Base-by-base conservation (phyloP, 2,113 vertebrate species). In the Geothlypis trichas region DNA sequence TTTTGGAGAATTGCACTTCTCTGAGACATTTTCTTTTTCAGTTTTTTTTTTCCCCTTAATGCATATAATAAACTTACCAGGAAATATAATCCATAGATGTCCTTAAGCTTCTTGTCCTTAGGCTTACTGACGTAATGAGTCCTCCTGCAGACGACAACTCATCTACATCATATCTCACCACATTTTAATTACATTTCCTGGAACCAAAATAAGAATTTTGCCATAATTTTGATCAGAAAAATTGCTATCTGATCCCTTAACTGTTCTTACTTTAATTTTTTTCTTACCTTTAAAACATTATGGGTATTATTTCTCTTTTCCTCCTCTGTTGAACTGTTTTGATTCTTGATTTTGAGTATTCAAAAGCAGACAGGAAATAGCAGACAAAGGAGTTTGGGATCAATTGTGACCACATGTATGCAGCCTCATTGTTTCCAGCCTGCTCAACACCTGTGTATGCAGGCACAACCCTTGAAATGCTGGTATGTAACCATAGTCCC, bases 1-100 rank as follows among this genome's bases (percentile, higher is more conserved):
- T 67, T 95, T 85, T 91, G 11, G 31, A 76, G 27, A 93, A 92
- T 79, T 82, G 31, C 6, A n/a, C 5, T 89, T 90, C 75, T 77
- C 30, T 68, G 19, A 74, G 24, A 2, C 10, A n/a, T 62, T 65
- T 71, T 51, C 1, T 33, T 63, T 26, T 12, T 30, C 0, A 0
- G 15, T 13, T 30, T 35, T 23, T 26, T 49, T 49, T 23, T 41
- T 21, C 1, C 3, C 4, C 11, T 21, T 3, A 13, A 57, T 90
- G 5, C 4, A 51, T 49, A 26, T 33, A 62, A 78, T n/a, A 61
- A 14, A 57, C 16, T 86, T 83, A 55, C 5, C 9, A 20, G 39
- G 31, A 95, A 80, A 90, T 46, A 44, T 1, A 71, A 20, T 54
- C 12, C 5, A 41, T 7, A 49, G 14, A 47, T 58, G 7, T 58